These are phyloP conservation scores for Aleiodes leptofemur DNA, from an alignment of 2,888 invertebrate species.

Conservation along the genomic window DNA sequence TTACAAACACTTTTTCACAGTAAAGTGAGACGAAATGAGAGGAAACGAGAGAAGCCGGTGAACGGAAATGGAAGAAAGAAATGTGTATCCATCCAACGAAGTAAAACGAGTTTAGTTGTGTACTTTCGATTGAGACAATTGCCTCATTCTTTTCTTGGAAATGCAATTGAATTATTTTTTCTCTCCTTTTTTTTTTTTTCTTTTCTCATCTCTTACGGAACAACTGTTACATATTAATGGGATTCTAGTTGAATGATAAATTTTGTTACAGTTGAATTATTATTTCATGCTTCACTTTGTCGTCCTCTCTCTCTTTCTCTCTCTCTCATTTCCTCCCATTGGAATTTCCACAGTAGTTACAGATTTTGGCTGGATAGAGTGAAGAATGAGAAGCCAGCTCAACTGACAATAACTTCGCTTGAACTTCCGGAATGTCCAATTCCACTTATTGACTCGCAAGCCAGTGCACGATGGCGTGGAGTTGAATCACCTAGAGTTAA, in stretches of 20 bases:
- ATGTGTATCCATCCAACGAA: slow-evolving; percentile 43
- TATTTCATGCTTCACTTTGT: not conserved
- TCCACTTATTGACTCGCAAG: slow-evolving; percentile 69
- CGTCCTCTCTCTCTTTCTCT: not conserved
- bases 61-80: slow-evolving; percentile 34
- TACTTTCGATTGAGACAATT: slow-evolving; percentile 28
- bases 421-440: slow-evolving; percentile 70
- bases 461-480: slow-evolving; percentile 60
- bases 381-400: slow-evolving; percentile 66
- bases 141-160: slow-evolving; percentile 12
- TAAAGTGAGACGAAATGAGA: slow-evolving; percentile 46
- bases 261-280: not conserved
- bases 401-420: slow-evolving; percentile 69
- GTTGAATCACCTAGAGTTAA: slow-evolving; percentile 47
- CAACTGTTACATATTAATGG: too few relatives aligned
- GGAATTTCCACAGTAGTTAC: slow-evolving; percentile 55
- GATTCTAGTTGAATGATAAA: not conserved
- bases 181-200: not conserved
- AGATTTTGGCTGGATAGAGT: slow-evolving; percentile 67
- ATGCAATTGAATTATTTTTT: slow-evolving; percentile 11
- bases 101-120: slow-evolving; percentile 42
- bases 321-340: not conserved
- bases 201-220: too few relatives aligned
- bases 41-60: slow-evolving; percentile 45
- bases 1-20: slow-evolving; percentile 50